phyloP scores from a whole-genome alignment of 2,888 invertebrate genomes.

The Aphidius colemani region DNA sequence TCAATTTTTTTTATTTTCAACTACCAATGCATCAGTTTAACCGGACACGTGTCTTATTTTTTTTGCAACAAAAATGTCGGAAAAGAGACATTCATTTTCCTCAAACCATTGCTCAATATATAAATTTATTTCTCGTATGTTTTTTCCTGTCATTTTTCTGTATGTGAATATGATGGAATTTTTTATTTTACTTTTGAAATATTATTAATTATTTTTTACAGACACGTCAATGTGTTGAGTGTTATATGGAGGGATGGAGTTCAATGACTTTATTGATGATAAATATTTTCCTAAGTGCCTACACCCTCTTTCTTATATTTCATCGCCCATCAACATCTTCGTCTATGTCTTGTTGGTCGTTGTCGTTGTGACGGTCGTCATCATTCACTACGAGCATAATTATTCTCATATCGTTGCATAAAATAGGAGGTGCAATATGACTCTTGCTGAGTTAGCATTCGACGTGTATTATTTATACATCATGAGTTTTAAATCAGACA shows the following conservation, averaged over 20 bases:
- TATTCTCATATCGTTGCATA: too few species aligned
- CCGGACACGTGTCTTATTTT: constrained; percentile 21
- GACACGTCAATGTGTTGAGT: constrained; percentile 3
- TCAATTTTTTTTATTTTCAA: neutral
- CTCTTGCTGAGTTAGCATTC: constrained; percentile 30
- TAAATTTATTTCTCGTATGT: neutral
- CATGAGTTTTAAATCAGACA: constrained; percentile 36
- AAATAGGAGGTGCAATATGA: neutral
- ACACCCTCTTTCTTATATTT: constrained; percentile 1
- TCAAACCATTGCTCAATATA: neutral
- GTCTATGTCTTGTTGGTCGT: too few species aligned
- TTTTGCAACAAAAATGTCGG: constrained; percentile 16
- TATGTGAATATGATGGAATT: neutral
- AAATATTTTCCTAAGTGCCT: neutral
- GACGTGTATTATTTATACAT: constrained; percentile 20
- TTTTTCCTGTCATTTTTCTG: constrained; percentile 7
- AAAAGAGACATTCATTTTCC: constrained; percentile 23
- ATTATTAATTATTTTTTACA: neutral
- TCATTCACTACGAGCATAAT: too few species aligned
- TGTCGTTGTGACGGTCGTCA: too few species aligned
- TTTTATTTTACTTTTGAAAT: neutral
- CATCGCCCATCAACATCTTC: too few species aligned
- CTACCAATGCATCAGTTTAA: constrained; percentile 22
- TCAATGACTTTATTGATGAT: neutral
- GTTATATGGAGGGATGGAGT: neutral